Conservation (phyloP, 2,113 vertebrate genomes). For the Pongo abelii region DNA sequence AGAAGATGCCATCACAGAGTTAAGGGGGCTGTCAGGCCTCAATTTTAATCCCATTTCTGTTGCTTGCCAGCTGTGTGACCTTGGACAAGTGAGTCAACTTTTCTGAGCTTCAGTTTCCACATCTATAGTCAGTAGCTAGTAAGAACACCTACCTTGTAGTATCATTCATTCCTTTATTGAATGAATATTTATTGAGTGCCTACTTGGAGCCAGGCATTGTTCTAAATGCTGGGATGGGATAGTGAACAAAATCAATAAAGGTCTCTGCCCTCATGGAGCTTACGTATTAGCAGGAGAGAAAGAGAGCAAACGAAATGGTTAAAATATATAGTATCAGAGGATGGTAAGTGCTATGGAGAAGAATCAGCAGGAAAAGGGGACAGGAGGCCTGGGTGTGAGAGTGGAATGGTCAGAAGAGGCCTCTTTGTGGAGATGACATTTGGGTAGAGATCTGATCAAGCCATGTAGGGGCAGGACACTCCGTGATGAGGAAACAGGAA, state of each 20-base stretch:
- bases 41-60: background rate
- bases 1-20: background rate
- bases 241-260: background rate
- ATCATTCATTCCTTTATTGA: background rate
- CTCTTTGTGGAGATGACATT: background rate
- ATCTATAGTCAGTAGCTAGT: background rate
- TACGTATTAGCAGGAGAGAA: background rate
- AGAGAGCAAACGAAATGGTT: background rate
- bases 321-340: background rate
- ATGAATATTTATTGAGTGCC: background rate
- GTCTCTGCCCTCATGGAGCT: background rate
- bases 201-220: background rate
- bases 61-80: background rate
- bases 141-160: background rate
- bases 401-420: background rate
- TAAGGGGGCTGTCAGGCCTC: background rate
- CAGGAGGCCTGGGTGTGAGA: background rate
- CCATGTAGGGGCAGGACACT: background rate
- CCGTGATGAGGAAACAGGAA: background rate
- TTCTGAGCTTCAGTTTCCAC: constrained; percentile 25
- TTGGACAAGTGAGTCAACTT: background rate
- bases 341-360: background rate
- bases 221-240: background rate
- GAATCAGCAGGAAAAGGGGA: background rate
- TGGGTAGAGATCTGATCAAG: background rate